Evolutionary conservation across 2,113 vertebrate species (phyloP).

Genomic region (Lasiurus cinereus): DNA sequence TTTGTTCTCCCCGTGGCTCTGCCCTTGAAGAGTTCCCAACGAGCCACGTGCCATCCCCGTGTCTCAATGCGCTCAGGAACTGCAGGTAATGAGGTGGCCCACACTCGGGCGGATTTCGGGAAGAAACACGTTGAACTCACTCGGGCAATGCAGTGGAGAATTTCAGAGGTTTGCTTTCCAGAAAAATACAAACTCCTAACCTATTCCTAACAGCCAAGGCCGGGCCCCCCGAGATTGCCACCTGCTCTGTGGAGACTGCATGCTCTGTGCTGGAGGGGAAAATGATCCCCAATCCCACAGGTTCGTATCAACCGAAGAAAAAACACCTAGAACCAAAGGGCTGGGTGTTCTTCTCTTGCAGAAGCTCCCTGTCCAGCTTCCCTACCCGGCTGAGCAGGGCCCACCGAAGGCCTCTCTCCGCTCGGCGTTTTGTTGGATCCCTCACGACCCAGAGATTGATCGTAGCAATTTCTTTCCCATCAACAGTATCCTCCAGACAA

Average conservation of each 20-base stretch:
- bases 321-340: conserved; percentile 52
- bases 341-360: neutral
- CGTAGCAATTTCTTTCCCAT: conserved; percentile 84
- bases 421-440: conserved; percentile 80
- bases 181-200: conserved; percentile 59
- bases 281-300: neutral
- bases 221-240: neutral
- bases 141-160: conserved; percentile 47
- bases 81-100: neutral
- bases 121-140: conserved; percentile 43
- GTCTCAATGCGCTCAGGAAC: conserved; percentile 16
- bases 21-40: neutral
- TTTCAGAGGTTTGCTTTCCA: conserved; percentile 65
- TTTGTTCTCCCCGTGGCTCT: neutral
- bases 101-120: neutral
- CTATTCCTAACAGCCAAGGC: neutral
- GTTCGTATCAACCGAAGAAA: conserved; percentile 49
- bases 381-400: conserved; percentile 40
- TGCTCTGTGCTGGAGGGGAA: neutral
- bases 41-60: neutral
- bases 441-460: conserved; percentile 72
- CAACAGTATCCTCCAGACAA: conserved; percentile 82
- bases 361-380: conserved; percentile 63
- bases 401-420: conserved; percentile 69
- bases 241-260: neutral